These are phyloP conservation scores for Stenolophus ochropezus DNA, from an alignment of 2,888 invertebrate species.

Conservation along the genomic window DNA sequence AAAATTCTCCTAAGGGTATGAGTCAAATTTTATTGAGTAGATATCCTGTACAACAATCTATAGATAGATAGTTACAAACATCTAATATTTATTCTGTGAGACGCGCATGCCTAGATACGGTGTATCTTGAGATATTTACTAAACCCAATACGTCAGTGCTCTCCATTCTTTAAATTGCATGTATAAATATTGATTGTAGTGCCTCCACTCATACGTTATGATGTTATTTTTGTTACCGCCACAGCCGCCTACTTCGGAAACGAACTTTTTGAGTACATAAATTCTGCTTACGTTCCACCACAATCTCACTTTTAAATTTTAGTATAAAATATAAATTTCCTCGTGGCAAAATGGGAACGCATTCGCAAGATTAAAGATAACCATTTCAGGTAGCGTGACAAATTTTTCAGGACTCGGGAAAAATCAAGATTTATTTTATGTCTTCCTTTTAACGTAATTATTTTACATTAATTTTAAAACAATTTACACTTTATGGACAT, in stretches of 20 bases:
- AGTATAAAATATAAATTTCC: constrained; percentile 25
- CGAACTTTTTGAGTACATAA: neutral
- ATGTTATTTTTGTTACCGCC: neutral
- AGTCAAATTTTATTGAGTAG: too few species aligned
- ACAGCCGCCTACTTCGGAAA: neutral
- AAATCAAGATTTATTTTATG: constrained; percentile 15
- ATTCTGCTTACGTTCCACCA: neutral
- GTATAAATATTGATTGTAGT: neutral
- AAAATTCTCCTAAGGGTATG: too few species aligned
- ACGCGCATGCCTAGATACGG: too few species aligned
- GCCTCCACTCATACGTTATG: neutral
- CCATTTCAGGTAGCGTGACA: neutral
- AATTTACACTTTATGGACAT: neutral
- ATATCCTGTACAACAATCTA: too few species aligned
- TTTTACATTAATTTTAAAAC: neutral
- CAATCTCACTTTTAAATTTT: constrained; percentile 25
- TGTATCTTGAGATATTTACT: neutral
- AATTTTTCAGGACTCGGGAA: neutral
- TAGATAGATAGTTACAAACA: too few species aligned
- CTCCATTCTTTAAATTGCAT: neutral
- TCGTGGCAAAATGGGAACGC: constrained; percentile 7
- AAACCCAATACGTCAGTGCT: neutral
- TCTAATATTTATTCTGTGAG: too few species aligned
- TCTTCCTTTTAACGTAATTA: constrained; percentile 15
- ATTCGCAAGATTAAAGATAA: constrained; percentile 20